Evolutionary conservation across 2,113 vertebrate species (phyloP).

Genomic region (Uropsilus gracilis): DNA sequence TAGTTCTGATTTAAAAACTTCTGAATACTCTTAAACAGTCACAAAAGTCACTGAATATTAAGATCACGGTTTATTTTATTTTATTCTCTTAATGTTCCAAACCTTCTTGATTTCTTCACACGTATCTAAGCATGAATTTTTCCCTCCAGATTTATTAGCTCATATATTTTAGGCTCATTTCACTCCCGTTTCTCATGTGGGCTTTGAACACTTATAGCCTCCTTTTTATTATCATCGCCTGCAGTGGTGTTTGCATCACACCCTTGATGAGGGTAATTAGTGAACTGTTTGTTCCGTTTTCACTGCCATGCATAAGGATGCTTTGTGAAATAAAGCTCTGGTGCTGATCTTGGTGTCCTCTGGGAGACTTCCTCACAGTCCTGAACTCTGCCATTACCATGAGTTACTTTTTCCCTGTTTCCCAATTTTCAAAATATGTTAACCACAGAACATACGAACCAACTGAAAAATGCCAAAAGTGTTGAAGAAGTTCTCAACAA

Average conservation of each 20-base stretch:
- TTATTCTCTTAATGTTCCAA: background rate
- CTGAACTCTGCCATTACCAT: slow-evolving; percentile 10
- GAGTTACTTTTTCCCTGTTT: slow-evolving; percentile 44
- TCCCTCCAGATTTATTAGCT: slow-evolving; percentile 15
- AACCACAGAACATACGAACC: background rate
- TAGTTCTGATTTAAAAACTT: slow-evolving; percentile 19
- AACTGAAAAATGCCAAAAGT: background rate
- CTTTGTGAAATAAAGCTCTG: slow-evolving; percentile 21
- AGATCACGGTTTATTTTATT: background rate
- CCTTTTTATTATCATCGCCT: slow-evolving; percentile 44
- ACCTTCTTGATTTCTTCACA: background rate
- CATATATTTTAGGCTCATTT: slow-evolving; percentile 33
- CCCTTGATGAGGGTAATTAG: slow-evolving; percentile 36
- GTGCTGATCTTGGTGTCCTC: background rate
- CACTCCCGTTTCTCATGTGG: background rate
- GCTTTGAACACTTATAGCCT: background rate
- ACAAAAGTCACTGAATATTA: background rate
- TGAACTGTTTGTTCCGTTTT: slow-evolving; percentile 51
- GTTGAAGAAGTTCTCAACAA: background rate
- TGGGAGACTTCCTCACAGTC: slow-evolving; percentile 29
- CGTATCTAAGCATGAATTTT: background rate
- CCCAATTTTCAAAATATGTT: slow-evolving; percentile 1
- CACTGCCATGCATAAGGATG: slow-evolving; percentile 6
- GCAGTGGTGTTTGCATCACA: background rate
- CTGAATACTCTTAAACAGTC: background rate